These are phyloP conservation scores for Diacarnus erythraeanus DNA, from an alignment of 37 sponge, comb jelly and placozoan species.

Conservation along the genomic window DNA sequence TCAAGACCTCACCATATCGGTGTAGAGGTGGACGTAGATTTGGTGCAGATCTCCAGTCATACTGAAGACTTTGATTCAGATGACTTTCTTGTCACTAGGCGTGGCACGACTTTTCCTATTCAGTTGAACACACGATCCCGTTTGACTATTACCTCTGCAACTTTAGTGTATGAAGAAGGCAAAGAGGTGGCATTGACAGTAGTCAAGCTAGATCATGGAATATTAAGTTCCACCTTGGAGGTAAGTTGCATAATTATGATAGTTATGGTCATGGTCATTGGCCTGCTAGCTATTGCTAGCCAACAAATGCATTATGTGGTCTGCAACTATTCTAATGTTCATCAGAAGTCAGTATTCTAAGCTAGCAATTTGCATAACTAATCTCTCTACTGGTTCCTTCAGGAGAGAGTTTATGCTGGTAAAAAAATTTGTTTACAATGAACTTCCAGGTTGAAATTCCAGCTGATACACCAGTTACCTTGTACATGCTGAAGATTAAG, in stretches of 20 bases:
- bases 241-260: too few relatives aligned
- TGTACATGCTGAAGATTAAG: conserved; percentile 31
- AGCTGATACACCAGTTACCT: conserved; percentile 28
- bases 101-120: conserved; percentile 35
- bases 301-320: background rate
- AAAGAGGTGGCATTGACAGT: conserved; percentile 15
- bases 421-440: background rate
- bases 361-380: background rate
- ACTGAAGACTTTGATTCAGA: conserved; percentile 22
- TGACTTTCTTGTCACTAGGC: conserved; percentile 47
- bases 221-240: background rate
- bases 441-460: conserved; percentile 16
- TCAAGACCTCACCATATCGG: too few relatives aligned
- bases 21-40: conserved; percentile 33
- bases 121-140: conserved; percentile 1
- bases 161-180: conserved; percentile 22
- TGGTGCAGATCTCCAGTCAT: conserved; percentile 37
- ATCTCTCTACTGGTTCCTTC: background rate
- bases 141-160: conserved; percentile 13
- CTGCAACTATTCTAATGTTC: background rate
- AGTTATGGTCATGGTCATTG: too few relatives aligned
- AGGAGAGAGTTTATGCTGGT: background rate
- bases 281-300: too few relatives aligned
- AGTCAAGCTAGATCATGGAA: background rate
- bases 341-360: background rate